Conservation (phyloP, 2,113 vertebrate genomes). For the Tor tambroides region DNA sequence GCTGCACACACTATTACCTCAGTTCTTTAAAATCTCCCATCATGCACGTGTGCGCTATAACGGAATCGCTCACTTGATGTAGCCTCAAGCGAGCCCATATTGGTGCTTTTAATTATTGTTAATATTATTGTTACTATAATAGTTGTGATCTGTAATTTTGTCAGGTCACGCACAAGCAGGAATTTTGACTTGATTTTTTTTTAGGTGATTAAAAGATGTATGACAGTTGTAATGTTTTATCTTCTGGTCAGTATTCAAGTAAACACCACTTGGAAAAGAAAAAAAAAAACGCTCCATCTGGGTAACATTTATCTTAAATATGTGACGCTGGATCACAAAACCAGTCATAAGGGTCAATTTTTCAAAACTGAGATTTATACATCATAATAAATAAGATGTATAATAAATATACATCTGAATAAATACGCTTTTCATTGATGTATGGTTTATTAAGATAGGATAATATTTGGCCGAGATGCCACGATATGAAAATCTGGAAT, state of each 20-base stretch:
- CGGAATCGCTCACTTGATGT: conserved; percentile 12
- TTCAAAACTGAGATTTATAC: too few species aligned
- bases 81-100: conserved; percentile 17
- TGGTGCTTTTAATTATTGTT: conserved; percentile 37
- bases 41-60: conserved; percentile 10
- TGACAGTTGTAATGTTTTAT: not conserved
- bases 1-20: not conserved
- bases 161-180: not conserved
- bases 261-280: not conserved
- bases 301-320: not conserved
- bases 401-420: too few species aligned
- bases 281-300: not conserved
- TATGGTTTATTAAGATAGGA: too few species aligned
- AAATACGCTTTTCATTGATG: too few species aligned
- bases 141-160: conserved; percentile 5
- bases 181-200: not conserved
- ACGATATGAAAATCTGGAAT: too few species aligned
- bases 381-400: too few species aligned
- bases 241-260: not conserved
- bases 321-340: too few species aligned
- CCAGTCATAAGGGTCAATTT: too few species aligned
- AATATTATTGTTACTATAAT: conserved; percentile 21
- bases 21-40: conserved; percentile 16
- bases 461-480: too few species aligned
- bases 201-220: not conserved